Percentiles rank a stretch among this genome's conserved stretches.
Conservation (phyloP, 2,797 vertebrate species). For the Muscicapa comitata region DNA sequence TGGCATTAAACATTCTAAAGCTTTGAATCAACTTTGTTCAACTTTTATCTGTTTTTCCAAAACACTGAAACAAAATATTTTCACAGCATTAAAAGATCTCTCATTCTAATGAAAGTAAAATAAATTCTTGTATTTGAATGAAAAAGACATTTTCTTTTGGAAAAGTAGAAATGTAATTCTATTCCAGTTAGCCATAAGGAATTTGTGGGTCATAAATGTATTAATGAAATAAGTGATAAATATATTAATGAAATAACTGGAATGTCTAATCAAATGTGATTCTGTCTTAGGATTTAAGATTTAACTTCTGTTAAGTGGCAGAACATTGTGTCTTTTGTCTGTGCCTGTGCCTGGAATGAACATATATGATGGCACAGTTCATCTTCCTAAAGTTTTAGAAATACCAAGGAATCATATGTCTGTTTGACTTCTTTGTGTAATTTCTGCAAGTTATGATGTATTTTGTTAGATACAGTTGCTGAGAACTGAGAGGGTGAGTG, state of each 20-base stretch:
- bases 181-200: not conserved
- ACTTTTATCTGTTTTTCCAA: not conserved
- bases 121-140: not conserved
- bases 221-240: not conserved
- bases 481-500: not conserved
- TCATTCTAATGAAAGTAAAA: not conserved
- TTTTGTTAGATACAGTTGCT: not conserved
- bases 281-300: not conserved
- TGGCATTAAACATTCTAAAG: not conserved
- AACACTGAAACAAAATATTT: not conserved
- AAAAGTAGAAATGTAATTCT: not conserved
- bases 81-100: rapidly evolving
- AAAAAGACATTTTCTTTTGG: not conserved
- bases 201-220: not conserved
- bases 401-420: not conserved
- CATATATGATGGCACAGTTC: not conserved
- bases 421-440: not conserved
- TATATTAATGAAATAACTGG: not conserved
- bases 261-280: not conserved
- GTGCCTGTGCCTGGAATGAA: not conserved
- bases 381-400: not conserved
- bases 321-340: not conserved
- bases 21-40: not conserved
- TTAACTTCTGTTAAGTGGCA: not conserved
- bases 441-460: not conserved